Evolutionary conservation across 2,888 invertebrate genomes (phyloP).

Genomic region (Himalopsyche japonica): DNA sequence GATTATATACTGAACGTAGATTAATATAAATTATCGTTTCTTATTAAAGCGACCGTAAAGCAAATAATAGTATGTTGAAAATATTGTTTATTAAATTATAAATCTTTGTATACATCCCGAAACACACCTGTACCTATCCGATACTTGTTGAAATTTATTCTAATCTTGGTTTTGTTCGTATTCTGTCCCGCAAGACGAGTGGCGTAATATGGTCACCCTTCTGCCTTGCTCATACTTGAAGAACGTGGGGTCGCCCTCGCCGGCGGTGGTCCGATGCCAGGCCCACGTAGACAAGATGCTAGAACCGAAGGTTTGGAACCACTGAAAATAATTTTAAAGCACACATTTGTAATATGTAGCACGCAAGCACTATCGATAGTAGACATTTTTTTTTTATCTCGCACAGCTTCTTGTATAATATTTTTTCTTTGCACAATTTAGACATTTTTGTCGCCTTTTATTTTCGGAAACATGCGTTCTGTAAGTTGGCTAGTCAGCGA

Average conservation of each 20-base stretch:
- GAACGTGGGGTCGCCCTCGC: slow-evolving; percentile 28
- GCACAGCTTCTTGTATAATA: not conserved
- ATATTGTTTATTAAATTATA: no score
- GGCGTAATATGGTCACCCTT: slow-evolving; percentile 37
- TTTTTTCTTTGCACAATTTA: not conserved
- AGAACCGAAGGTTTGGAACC: slow-evolving; percentile 38
- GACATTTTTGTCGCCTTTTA: no score
- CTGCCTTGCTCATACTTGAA: slow-evolving; percentile 37
- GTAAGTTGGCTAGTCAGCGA: no score
- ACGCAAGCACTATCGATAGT: not conserved
- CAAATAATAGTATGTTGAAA: no score
- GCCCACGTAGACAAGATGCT: slow-evolving; percentile 32
- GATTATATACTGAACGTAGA: no score
- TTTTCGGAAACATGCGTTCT: no score
- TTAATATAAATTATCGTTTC: no score
- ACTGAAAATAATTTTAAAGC: slow-evolving; percentile 4
- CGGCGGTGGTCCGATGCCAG: slow-evolving; percentile 24
- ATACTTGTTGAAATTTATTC: not conserved
- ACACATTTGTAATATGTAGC: not conserved
- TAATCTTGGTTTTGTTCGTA: not conserved
- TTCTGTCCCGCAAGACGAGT: slow-evolving; percentile 11
- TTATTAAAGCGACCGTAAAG: no score
- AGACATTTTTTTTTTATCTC: not conserved
- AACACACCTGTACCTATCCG: no score
- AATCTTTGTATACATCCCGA: no score